Base-by-base conservation (phyloP, 2,888 invertebrate genomes). In the Trachelus tabidus region DNA sequence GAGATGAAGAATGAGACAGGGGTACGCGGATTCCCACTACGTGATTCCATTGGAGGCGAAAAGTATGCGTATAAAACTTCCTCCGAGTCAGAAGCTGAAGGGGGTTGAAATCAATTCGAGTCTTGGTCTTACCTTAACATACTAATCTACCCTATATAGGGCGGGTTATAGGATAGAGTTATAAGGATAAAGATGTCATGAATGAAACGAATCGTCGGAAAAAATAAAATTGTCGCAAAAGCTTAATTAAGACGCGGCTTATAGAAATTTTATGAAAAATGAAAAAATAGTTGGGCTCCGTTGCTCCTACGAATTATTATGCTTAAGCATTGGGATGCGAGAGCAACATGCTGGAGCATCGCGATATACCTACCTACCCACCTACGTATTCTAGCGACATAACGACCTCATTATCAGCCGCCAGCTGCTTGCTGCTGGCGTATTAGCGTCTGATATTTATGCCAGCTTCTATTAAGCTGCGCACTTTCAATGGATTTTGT, bases 401-500 rank as follows among this genome's bases (percentile, higher is more conserved):
- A 89, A 89, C 86, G 88, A 89, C 83, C 87, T 89, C 88, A 89
- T 90, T 89, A 90, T 86, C 86, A 86, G 85, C 87, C 82, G 83
- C 81, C 86, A 83, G 87, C 85, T 85, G 86, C 83, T 85, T 84
- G 82, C 84, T 79, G 78, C 77, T 75, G 75, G 75, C 83, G 83
- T 86, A 89, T 88, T 88, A 86, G 81, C 81, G 81, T 80, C 76
- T 84, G 84, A 85, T 89, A 89, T 89, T 89, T 89, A 89, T 86
- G 84, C 80, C 77, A 77, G 83, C 86, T 87, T 87, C 86, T 85
- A 88, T 88, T 86, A 89, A 87, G 84, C 83, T 75, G 68, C 76
- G 73, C 73, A 79, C 83, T 83, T 71, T 71, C 71, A 34, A 71
- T 71, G 34, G 56, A 23, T 56, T 56, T 56, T 56, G 9, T 15